Percentiles rank a stretch among this genome's conserved stretches.
These are phyloP conservation scores for Coregonus suidteri DNA, from an alignment of 2,797 vertebrate species.

Conservation along the genomic window DNA sequence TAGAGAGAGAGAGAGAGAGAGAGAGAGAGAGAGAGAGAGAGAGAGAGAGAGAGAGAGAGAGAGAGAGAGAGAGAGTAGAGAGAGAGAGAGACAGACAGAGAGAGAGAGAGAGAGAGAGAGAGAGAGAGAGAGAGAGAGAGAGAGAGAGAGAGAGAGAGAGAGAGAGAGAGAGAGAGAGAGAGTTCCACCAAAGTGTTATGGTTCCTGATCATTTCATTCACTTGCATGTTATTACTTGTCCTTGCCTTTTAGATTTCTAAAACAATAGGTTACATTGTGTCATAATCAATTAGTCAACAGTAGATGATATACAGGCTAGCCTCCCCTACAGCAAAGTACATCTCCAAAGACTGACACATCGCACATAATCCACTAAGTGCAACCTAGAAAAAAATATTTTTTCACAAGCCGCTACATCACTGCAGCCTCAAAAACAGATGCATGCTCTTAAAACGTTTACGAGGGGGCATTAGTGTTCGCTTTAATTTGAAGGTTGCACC, in stretches of 20 bases:
- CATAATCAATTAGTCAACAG: background rate
- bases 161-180: no score
- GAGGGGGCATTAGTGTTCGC: slow-evolving; percentile 46
- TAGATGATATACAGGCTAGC: background rate
- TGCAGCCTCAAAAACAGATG: slow-evolving; percentile 57
- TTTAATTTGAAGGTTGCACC: slow-evolving; percentile 73
- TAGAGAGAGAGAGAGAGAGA: no score
- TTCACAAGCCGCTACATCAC: slow-evolving; percentile 3
- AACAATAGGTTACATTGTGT: background rate
- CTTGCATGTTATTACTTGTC: no score
- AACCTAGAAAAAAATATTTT: background rate
- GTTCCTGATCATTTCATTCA: no score
- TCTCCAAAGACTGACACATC: background rate
- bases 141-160: no score
- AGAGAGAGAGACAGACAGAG: no score
- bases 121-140: no score
- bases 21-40: no score
- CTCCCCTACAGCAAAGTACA: background rate
- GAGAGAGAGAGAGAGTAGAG: no score
- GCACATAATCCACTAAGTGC: background rate
- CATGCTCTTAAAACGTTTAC: slow-evolving; percentile 60
- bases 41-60: no score
- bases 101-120: no score
- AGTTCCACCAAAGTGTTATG: no score
- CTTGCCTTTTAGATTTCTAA: background rate